phyloP scores from a whole-genome alignment of 2,113 vertebrate genomes.

The Hemichromis elongatus region DNA sequence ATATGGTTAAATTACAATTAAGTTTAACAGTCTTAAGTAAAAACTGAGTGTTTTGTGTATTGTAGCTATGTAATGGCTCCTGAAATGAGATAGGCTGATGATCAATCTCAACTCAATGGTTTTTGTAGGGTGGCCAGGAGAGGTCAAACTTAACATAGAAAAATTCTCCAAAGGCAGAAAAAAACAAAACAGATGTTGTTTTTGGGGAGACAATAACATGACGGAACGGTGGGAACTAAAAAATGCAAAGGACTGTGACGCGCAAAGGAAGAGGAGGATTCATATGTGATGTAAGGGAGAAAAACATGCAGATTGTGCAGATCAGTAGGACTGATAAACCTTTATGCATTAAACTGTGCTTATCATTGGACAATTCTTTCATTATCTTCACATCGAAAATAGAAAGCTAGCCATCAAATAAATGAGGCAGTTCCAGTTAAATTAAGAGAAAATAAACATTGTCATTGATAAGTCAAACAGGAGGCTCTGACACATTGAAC shows the following conservation, averaged over 20 bases:
- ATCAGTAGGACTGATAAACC: neutral
- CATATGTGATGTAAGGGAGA: rapidly evolving
- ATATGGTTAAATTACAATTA: neutral
- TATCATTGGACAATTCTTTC: neutral
- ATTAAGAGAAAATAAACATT: neutral
- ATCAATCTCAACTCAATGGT: neutral
- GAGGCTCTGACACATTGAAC: neutral
- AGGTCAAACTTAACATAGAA: neutral
- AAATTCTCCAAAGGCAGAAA: neutral
- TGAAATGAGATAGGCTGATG: neutral
- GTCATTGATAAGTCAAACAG: slow-evolving; percentile 5
- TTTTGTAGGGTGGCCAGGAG: rapidly evolving
- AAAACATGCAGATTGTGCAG: neutral
- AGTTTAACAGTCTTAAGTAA: neutral
- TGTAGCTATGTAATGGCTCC: rapidly evolving
- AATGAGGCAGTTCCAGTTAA: neutral
- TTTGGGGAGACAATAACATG: neutral
- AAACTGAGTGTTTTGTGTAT: neutral
- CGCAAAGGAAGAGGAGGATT: neutral
- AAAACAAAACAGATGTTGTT: neutral
- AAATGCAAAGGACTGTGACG: rapidly evolving
- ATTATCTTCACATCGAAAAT: neutral
- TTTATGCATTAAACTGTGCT: rapidly evolving
- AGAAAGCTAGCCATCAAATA: neutral
- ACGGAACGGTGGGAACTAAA: neutral